Percentiles rank a stretch among this genome's conserved stretches.
Conservation (phyloP, 2,888 invertebrate species). For the Masnerella sp. region DNA sequence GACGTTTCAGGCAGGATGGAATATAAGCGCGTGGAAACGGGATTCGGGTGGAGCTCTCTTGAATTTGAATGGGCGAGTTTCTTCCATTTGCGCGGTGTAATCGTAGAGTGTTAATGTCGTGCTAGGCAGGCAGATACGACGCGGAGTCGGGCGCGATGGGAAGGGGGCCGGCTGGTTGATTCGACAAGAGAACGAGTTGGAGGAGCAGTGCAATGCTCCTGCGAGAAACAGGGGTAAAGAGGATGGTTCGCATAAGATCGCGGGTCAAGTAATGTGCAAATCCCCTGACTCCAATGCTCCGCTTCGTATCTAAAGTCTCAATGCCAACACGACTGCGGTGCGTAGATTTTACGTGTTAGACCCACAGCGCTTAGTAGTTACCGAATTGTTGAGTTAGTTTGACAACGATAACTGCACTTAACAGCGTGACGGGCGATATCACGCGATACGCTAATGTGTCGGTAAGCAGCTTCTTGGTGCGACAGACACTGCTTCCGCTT, state of each 20-base stretch:
- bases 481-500: conserved; percentile 56
- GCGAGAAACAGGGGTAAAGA: conserved; percentile 39
- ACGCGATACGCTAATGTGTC: conserved; percentile 64
- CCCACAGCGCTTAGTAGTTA: conserved; percentile 57
- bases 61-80: conserved; percentile 69
- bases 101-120: conserved; percentile 68
- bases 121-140: conserved; percentile 53
- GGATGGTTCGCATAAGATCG: conserved; percentile 45
- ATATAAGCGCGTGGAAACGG: conserved; percentile 62
- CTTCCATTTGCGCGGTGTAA: conserved; percentile 68
- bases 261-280: conserved; percentile 53
- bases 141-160: conserved; percentile 4
- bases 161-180: conserved; percentile 21
- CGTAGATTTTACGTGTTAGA: conserved; percentile 27
- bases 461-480: conserved; percentile 60
- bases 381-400: conserved; percentile 58
- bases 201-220: conserved; percentile 34
- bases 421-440: conserved; percentile 47
- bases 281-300: conserved; percentile 35
- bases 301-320: conserved; percentile 29
- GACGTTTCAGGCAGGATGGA: conserved; percentile 55
- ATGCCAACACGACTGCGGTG: not conserved
- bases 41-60: conserved; percentile 64
- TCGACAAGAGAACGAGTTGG: conserved; percentile 37
- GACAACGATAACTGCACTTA: conserved; percentile 56